A percentile compares a stretch with the other conserved stretches of the same genome.
These are phyloP conservation scores for Rapana venosa DNA, from an alignment of 2,888 invertebrate genomes.

Conservation along the genomic window DNA sequence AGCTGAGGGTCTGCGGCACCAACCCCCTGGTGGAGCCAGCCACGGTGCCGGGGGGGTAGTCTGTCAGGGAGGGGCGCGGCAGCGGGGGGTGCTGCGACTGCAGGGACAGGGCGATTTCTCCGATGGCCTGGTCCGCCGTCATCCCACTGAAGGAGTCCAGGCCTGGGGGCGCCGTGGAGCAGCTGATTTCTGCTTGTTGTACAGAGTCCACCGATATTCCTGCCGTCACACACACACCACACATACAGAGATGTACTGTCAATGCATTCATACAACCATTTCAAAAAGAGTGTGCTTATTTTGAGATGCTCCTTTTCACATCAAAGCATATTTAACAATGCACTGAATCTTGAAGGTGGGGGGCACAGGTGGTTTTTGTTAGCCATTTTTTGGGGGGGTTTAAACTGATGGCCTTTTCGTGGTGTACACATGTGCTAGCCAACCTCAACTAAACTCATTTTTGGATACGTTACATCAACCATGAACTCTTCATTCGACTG, in stretches of 20 bases:
- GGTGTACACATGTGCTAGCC: too few relatives aligned
- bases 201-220: conserved; percentile 35
- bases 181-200: not conserved
- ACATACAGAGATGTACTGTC: not conserved
- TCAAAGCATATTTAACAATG: too few relatives aligned
- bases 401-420: too few relatives aligned
- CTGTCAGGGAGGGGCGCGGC: not conserved
- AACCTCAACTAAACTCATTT: too few relatives aligned
- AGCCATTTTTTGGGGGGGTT: too few relatives aligned
- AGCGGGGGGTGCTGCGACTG: not conserved
- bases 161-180: not conserved
- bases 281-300: too few relatives aligned
- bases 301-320: too few relatives aligned
- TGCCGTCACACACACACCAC: not conserved
- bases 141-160: conserved; percentile 26
- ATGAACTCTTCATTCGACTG: too few relatives aligned
- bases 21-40: conserved; percentile 8
- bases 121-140: not conserved
- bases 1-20: not conserved
- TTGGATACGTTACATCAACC: too few relatives aligned
- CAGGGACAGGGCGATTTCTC: conserved; percentile 1
- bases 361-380: too few relatives aligned
- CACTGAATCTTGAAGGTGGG: too few relatives aligned
- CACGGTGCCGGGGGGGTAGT: conserved; percentile 14
- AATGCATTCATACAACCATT: too few relatives aligned